Base-by-base conservation (phyloP, 2,888 invertebrate genomes). In the Brachycybe producta region DNA sequence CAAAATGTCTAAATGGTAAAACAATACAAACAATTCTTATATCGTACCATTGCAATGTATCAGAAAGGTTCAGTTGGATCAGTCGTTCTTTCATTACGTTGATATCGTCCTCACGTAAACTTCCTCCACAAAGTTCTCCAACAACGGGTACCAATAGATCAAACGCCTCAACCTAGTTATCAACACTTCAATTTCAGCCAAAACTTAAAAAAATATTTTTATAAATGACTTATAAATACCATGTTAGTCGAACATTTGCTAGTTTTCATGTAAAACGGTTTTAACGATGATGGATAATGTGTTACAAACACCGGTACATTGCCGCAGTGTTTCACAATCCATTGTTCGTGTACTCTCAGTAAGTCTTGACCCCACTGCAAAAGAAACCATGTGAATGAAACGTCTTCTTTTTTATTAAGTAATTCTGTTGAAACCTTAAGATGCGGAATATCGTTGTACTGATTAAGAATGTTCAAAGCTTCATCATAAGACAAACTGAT, bases 51-150 rank as follows among this genome's bases (percentile, higher is more conserved):
- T 38, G 27, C 5, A 46, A 24, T 3, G 40, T 3, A 8, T 48
- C 26, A 3, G 13, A n/a, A 13, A 73, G 68, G 0, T 83, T 79
- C 34, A 38, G 7, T 11, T 64, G 47, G 23, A 57, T 56, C 5
- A 57, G 34, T 28, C 39, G 49, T 2, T 57, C 24, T 28, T 59
- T 52, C 38, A 84, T 64, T 64, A 71, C 72, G 0, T 75, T 70
- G 54, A 78, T 79, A 67, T 80, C 67, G 59, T 82, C 77, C 69
- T 97, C 95, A 59, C 98, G 80, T 13, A 99, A 72, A 69, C 94
- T 88, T 1, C 98, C 98, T 4, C 98, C 98, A 48, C 84, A 82
- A 19, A 98, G 70, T 71, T 99, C 98, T 0, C 98, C 98, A 19
- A 95, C 84, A 32, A 75, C 72, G 2, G 95, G 88, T 51, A 80